Base-by-base conservation (phyloP, 1,140 invertebrate species). In the Neotoxoptera formosana region DNA sequence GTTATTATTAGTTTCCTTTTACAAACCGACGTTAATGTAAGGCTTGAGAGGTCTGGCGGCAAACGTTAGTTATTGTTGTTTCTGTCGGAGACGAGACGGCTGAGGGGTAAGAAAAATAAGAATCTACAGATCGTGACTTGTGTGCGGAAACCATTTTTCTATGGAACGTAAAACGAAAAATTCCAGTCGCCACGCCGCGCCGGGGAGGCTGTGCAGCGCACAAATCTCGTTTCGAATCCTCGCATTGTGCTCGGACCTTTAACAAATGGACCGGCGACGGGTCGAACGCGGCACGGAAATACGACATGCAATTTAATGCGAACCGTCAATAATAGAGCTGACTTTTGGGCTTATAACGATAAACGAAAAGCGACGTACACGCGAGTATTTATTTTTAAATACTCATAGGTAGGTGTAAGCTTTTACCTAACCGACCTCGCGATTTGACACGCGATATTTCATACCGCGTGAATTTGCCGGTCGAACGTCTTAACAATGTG, bases 61-160 rank as follows among this genome's bases (percentile, higher is more conserved):
- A 53, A 89, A 89, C 48, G 48, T 89, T 89, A 89, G 87, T 89
- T 89, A 89, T 89, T 90, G 56, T 90, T 90, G 36, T 90, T 90
- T 56, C 11, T 36, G 30, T 45, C 56, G 11, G 36, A 20, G 41
- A 90, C 89, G 89, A 60, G 25, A 60, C 20, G 56, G 7, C 88
- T 25, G 88, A 20, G 25, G 88, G 56, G 56, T 25, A 45, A 45
- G 89, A 45, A 90, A 90, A 60, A 90, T 60, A 90, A 90, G 56
- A 90, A 90, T 67, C 89, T 41, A 45, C 23, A 30, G 89, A 90
- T 67, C 89, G 89, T 90, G 89, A 90, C 89, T 53, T 14, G 89
- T 45, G 56, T 90, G 41, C 53, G 7, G 14, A 90, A 90, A 90
- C 11, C 51, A 41, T 89, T 88, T 51, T 51, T 51, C 45, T n/a